Conservation (phyloP, 2,797 vertebrate species). For the Ispidina lecontei region DNA sequence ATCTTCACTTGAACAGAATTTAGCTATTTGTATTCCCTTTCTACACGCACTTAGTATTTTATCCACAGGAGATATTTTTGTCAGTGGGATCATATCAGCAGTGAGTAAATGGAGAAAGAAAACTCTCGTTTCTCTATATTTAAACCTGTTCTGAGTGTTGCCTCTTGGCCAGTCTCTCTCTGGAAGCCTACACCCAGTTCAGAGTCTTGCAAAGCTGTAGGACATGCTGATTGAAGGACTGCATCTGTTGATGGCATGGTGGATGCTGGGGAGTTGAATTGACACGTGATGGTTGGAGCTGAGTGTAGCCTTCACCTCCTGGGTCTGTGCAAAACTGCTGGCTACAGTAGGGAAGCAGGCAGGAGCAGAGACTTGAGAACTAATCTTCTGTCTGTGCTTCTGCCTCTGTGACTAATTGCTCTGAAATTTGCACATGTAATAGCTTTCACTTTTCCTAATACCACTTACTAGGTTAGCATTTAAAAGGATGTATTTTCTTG, state of each 20-base stretch:
- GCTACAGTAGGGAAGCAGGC: neutral
- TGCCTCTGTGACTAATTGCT: conserved; percentile 58
- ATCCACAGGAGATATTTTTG: neutral
- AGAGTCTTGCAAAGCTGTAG: neutral
- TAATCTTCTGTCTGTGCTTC: conserved; percentile 34
- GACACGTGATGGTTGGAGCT: neutral
- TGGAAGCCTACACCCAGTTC: neutral
- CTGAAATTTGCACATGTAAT: conserved; percentile 47
- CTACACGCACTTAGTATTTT: neutral
- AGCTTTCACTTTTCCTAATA: conserved; percentile 41
- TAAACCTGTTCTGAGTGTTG: neutral
- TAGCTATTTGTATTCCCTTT: conserved; percentile 33
- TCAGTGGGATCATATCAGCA: neutral
- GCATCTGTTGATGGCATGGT: neutral
- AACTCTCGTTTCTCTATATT: neutral
- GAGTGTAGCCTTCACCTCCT: neutral
- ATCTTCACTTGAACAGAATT: conserved; percentile 36
- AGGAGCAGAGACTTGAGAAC: neutral
- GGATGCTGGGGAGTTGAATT: neutral
- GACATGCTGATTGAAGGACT: neutral
- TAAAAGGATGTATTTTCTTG: conserved; percentile 29
- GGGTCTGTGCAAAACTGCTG: neutral
- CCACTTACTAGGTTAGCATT: conserved; percentile 36
- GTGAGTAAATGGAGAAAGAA: neutral
- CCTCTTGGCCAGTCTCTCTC: neutral